A percentile compares a stretch with the other conserved stretches of the same genome.
phyloP scores from a whole-genome alignment of 2,888 invertebrate species.

The Pandemis heparana region DNA sequence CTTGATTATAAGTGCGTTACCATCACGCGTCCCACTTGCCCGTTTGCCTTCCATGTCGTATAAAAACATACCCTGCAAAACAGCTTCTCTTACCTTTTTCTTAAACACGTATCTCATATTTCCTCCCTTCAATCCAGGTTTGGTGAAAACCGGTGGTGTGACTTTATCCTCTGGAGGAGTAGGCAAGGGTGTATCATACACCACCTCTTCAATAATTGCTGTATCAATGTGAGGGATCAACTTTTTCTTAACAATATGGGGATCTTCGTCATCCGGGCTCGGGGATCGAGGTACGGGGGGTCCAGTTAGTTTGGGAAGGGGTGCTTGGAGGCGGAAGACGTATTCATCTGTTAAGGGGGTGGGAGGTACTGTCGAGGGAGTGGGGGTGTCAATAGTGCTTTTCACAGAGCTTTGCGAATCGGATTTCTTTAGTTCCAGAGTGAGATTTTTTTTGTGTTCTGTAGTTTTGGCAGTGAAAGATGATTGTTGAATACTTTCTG shows the following conservation, averaged over 20 bases:
- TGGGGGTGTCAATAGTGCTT: slow-evolving; percentile 59
- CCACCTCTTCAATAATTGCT: slow-evolving; percentile 60
- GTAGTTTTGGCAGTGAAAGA: slow-evolving; percentile 18
- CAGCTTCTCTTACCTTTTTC: slow-evolving; percentile 22
- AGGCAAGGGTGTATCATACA: slow-evolving; percentile 71
- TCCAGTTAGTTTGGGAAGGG: slow-evolving; percentile 67
- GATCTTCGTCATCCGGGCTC: slow-evolving; percentile 66
- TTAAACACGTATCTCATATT: slow-evolving; percentile 17
- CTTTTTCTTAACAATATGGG: slow-evolving; percentile 71
- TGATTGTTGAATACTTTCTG: slow-evolving; percentile 11
- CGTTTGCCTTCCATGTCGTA: too few species aligned
- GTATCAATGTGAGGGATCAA: slow-evolving; percentile 72
- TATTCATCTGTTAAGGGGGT: slow-evolving; percentile 79
- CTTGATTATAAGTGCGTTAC: too few species aligned
- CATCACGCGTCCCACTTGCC: too few species aligned
- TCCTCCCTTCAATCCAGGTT: slow-evolving; percentile 59
- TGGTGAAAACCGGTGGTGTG: slow-evolving; percentile 61
- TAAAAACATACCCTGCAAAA: too few species aligned
- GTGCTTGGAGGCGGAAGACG: slow-evolving; percentile 68
- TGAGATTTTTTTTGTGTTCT: slow-evolving; percentile 32
- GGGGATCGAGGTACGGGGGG: slow-evolving; percentile 59
- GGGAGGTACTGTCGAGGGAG: slow-evolving; percentile 66
- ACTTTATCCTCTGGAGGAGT: slow-evolving; percentile 61
- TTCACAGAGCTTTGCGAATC: slow-evolving; percentile 47
- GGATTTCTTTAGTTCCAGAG: slow-evolving; percentile 39